phyloP scores from a whole-genome alignment of 2,888 invertebrate genomes.

The Argyresthia goedartella region DNA sequence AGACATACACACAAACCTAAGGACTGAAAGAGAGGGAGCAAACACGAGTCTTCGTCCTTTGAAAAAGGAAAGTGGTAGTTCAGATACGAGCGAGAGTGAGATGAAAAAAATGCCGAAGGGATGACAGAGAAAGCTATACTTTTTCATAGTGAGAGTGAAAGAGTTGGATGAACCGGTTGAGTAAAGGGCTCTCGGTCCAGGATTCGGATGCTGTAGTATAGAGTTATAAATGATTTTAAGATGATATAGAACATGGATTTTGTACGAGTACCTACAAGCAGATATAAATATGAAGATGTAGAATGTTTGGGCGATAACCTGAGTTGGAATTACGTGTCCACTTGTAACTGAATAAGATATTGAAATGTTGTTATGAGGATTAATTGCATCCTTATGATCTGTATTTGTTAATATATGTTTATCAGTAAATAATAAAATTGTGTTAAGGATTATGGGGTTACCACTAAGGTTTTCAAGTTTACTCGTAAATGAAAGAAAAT shows the following conservation, averaged over 20 bases:
- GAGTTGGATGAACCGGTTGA: constrained; percentile 56
- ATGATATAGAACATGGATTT: not conserved
- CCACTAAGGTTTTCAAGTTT: not conserved
- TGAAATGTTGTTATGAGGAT: not conserved
- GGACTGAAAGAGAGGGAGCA: constrained; percentile 22
- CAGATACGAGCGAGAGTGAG: constrained; percentile 60
- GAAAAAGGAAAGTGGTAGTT: constrained; percentile 69
- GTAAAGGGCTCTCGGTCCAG: constrained; percentile 64
- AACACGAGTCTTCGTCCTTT: constrained; percentile 63
- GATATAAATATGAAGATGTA: no score
- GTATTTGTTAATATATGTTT: no score
- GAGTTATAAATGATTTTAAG: not conserved
- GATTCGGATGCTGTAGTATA: constrained; percentile 32
- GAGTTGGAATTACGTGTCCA: no score
- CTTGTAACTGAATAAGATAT: not conserved
- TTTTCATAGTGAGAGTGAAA: constrained; percentile 17
- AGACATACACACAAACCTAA: constrained; percentile 13
- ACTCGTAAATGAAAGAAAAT: no score
- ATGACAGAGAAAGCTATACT: constrained; percentile 30
- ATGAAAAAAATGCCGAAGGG: constrained; percentile 63
- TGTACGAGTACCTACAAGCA: no score
- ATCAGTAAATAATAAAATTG: no score
- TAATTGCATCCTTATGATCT: not conserved
- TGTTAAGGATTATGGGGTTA: no score
- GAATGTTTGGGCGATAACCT: no score